phyloP scores from a whole-genome alignment of 2,797 vertebrate genomes.

The Poecilia gillii region DNA sequence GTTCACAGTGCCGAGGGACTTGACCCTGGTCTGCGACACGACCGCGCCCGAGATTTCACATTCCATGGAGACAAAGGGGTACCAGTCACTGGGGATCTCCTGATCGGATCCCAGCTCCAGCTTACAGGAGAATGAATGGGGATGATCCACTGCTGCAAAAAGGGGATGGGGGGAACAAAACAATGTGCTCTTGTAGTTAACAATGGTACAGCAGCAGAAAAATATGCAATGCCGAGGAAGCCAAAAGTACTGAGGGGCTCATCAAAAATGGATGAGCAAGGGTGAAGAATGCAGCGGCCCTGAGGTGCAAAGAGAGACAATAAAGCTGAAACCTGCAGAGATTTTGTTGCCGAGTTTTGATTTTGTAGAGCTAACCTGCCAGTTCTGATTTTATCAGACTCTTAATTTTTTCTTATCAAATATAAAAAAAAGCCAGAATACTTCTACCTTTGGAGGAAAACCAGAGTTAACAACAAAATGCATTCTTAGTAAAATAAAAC shows the following conservation, averaged over 20 bases:
- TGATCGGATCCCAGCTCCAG: constrained; percentile 96
- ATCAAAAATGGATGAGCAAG: neutral
- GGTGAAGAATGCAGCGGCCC: neutral
- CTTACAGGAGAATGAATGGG: constrained; percentile 94
- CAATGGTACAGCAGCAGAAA: neutral
- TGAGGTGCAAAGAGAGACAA: neutral
- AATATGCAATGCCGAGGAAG: neutral
- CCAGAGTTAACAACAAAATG: neutral
- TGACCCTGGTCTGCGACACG: constrained; percentile 88
- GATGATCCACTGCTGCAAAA: constrained; percentile 88
- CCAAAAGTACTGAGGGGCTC: constrained; percentile 9
- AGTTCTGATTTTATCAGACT: neutral
- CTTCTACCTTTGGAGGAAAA: neutral
- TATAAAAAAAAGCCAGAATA: neutral
- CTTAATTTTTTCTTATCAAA: neutral
- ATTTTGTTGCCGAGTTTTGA: neutral
- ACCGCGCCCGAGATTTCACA: constrained; percentile 87
- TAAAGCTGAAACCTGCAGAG: neutral
- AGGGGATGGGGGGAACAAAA: constrained; percentile 17
- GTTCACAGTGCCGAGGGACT: constrained; percentile 88
- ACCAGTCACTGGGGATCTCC: constrained; percentile 93
- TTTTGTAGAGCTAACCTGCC: neutral
- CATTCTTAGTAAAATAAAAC: neutral
- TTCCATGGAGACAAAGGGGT: constrained; percentile 91
- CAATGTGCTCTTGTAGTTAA: constrained; percentile 37